These are phyloP conservation scores for Epicampocera succincta DNA, from an alignment of 2,888 invertebrate species.

Conservation along the genomic window DNA sequence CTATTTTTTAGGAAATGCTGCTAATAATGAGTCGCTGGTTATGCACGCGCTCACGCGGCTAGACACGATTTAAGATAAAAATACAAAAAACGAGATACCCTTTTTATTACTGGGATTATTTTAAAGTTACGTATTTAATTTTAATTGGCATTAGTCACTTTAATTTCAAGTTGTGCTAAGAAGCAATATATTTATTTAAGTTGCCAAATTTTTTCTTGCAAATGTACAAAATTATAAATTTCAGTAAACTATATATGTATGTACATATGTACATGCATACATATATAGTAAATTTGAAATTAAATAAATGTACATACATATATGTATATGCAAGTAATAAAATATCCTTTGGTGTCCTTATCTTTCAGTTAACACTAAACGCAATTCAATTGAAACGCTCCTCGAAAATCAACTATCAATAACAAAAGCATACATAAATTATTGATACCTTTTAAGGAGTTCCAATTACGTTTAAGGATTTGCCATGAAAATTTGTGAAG, in stretches of 20 bases:
- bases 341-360: too few relatives aligned
- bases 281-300: too few relatives aligned
- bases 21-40: constrained; percentile 70
- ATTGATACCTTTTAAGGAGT: constrained; percentile 53
- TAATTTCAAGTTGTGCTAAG: neutral
- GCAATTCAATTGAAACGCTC: neutral
- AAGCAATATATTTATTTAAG: too few relatives aligned
- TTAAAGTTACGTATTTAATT: constrained; percentile 49
- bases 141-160: constrained; percentile 52
- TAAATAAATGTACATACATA: too few relatives aligned
- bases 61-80: constrained; percentile 62
- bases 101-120: constrained; percentile 41
- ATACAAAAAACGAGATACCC: constrained; percentile 27
- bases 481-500: constrained; percentile 5
- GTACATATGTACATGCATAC: too few relatives aligned
- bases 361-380: too few relatives aligned
- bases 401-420: constrained; percentile 36
- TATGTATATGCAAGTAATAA: too few relatives aligned
- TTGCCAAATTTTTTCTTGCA: too few relatives aligned
- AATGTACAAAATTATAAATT: too few relatives aligned
- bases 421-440: constrained; percentile 25
- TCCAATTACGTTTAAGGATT: constrained; percentile 44
- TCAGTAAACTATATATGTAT: too few relatives aligned
- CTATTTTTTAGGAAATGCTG: constrained; percentile 28
- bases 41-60: constrained; percentile 71